These are phyloP conservation scores for Sardinella longiceps DNA, from an alignment of 2,797 vertebrate genomes.

Conservation along the genomic window DNA sequence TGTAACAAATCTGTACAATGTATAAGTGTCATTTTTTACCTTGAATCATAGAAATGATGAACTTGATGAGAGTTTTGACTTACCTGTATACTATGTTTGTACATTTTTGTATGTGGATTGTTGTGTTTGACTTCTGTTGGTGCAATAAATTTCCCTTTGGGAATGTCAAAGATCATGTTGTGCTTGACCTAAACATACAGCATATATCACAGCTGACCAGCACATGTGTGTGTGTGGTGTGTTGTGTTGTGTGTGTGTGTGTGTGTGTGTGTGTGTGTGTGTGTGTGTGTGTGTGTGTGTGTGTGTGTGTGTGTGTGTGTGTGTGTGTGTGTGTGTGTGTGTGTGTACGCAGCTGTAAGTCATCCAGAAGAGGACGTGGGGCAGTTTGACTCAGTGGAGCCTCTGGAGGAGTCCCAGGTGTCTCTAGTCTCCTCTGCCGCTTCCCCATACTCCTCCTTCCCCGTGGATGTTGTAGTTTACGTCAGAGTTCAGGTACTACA, in stretches of 20 bases:
- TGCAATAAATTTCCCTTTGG: no score
- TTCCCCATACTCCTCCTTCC: constrained; percentile 95
- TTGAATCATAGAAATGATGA: no score
- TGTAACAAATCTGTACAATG: no score
- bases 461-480: constrained; percentile 98
- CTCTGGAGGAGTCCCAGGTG: constrained; percentile 91
- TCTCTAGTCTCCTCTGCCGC: constrained; percentile 94
- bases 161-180: no score
- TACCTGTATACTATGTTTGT: no score
- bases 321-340: background rate
- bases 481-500: constrained; percentile 93
- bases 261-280: background rate
- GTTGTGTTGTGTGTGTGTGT: constrained; percentile 18
- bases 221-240: background rate
- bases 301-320: constrained; percentile 15
- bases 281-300: constrained; percentile 12
- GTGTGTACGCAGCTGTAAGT: constrained; percentile 75
- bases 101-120: no score
- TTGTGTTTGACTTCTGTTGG: no score
- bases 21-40: no score
- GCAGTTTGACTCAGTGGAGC: constrained; percentile 94
- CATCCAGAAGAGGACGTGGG: constrained; percentile 96
- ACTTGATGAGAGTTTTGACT: no score
- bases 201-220: background rate
- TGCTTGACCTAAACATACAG: no score